A percentile compares a stretch with the other conserved stretches of the same genome.
phyloP scores from a whole-genome alignment of 1,140 invertebrate species.

The Cherax destructor region DNA sequence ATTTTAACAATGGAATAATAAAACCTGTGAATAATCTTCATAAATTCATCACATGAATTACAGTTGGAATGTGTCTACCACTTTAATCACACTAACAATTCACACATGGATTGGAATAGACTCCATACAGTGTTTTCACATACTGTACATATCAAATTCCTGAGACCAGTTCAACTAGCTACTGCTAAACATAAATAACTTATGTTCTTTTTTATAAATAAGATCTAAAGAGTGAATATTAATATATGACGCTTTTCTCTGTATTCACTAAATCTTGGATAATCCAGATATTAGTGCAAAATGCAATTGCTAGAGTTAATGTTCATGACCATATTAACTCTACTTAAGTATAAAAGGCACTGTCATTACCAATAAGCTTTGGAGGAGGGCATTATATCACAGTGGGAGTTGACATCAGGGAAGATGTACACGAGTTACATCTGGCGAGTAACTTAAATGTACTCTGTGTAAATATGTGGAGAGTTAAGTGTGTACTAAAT shows the following conservation, averaged over 20 bases:
- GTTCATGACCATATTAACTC: background rate
- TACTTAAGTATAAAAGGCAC: slow-evolving; percentile 19
- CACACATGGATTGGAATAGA: background rate
- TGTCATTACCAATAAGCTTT: slow-evolving; percentile 42
- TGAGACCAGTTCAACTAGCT: background rate
- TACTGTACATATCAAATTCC: background rate
- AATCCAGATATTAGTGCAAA: background rate
- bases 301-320: background rate
- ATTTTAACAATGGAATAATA: background rate
- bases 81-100: background rate
- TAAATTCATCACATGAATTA: background rate
- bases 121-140: background rate
- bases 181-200: background rate
- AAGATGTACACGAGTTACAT: background rate
- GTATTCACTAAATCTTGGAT: background rate
- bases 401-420: slow-evolving; percentile 7
- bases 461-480: too few species aligned
- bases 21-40: background rate
- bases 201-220: background rate
- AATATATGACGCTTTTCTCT: background rate
- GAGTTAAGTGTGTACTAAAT: too few species aligned
- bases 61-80: background rate
- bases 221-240: background rate
- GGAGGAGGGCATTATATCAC: slow-evolving; percentile 40
- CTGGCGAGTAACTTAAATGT: background rate